A percentile compares a stretch with the other conserved stretches of the same genome.
These are phyloP conservation scores for Ochlodes sylvanus DNA, from an alignment of 2,888 invertebrate species.

Conservation along the genomic window DNA sequence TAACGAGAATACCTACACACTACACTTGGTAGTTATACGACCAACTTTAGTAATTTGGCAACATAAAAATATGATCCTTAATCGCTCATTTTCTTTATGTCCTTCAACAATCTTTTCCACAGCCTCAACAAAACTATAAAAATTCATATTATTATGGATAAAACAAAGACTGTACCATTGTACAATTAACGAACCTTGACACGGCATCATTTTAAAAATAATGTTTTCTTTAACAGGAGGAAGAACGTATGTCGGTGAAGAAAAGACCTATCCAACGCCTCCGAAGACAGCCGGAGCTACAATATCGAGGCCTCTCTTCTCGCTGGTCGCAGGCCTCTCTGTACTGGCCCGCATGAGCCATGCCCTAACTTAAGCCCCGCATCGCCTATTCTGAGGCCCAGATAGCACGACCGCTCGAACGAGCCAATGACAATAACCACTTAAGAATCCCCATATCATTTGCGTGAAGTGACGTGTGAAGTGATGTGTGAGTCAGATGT, in stretches of 20 bases:
- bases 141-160: too few relatives aligned
- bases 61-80: too few relatives aligned
- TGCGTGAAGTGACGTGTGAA: constrained; percentile 45
- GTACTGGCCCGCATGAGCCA: constrained; percentile 49
- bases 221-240: constrained; percentile 43
- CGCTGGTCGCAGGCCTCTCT: constrained; percentile 49
- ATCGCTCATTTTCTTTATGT: too few relatives aligned
- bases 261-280: constrained; percentile 61
- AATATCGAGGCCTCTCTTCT: constrained; percentile 48
- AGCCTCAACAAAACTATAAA: too few relatives aligned
- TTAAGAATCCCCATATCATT: constrained; percentile 65
- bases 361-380: constrained; percentile 53
- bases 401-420: constrained; percentile 40
- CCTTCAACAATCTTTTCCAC: too few relatives aligned
- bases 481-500: constrained; percentile 47
- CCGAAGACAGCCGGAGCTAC: constrained; percentile 58
- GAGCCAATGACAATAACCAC: constrained; percentile 47
- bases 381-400: constrained; percentile 42
- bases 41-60: too few relatives aligned
- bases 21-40: too few relatives aligned
- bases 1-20: too few relatives aligned
- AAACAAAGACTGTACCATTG: too few relatives aligned
- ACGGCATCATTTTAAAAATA: neutral
- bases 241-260: constrained; percentile 51
- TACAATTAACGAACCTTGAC: too few relatives aligned